These are phyloP conservation scores for Pachycephala philippinensis DNA, from an alignment of 2,113 vertebrate genomes.

Conservation along the genomic window DNA sequence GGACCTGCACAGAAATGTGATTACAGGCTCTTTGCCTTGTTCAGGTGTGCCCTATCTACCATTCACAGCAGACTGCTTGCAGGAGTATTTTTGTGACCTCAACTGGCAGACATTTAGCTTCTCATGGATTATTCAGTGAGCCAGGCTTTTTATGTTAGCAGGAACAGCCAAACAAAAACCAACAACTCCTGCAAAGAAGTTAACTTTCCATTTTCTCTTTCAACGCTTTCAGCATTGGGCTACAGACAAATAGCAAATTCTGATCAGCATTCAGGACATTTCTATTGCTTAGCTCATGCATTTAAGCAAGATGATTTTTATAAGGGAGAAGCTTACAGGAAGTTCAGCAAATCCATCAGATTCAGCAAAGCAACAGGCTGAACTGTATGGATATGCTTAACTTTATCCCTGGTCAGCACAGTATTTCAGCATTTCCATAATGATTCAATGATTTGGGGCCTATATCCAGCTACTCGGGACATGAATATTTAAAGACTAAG, in stretches of 20 bases:
- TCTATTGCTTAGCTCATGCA: background rate
- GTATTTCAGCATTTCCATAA: background rate
- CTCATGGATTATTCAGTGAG: slow-evolving; percentile 5
- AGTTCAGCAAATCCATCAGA: background rate
- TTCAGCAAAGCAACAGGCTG: background rate
- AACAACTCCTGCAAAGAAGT: background rate
- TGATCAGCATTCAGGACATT: background rate
- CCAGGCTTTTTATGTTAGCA: background rate
- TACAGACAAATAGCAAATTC: background rate
- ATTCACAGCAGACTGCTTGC: background rate
- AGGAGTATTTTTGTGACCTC: background rate
- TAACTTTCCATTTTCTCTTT: background rate
- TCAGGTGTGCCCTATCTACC: background rate
- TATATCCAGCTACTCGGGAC: background rate
- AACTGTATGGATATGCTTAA: background rate
- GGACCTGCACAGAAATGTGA: background rate
- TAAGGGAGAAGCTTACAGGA: background rate
- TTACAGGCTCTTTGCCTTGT: background rate
- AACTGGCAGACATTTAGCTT: background rate
- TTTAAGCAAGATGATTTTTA: background rate
- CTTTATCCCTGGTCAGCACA: background rate
- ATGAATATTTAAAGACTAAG: background rate
- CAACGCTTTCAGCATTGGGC: background rate
- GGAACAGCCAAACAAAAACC: background rate
- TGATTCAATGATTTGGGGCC: background rate